Evolutionary conservation across 2,888 invertebrate genomes (phyloP).

Genomic region (Gandaritis pyraliata): DNA sequence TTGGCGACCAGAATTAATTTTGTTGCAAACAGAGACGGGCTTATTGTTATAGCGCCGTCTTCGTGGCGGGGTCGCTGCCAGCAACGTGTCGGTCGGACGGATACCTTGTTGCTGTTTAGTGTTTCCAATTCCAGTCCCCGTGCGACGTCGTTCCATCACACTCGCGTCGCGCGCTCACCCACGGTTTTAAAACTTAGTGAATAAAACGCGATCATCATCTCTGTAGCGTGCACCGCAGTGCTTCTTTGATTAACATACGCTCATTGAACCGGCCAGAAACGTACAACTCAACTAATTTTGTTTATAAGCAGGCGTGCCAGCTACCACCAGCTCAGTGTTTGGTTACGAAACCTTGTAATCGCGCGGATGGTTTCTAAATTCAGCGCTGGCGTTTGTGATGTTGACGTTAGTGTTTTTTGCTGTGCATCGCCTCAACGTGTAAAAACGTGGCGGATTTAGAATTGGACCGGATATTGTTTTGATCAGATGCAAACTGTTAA

Average conservation of each 20-base stretch:
- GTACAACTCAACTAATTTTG: constrained; percentile 58
- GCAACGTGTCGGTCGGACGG: constrained; percentile 49
- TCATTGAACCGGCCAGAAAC: constrained; percentile 54
- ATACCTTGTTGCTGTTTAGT: constrained; percentile 68
- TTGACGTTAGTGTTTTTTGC: constrained; percentile 60
- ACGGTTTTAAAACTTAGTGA: constrained; percentile 15
- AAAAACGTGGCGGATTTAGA: constrained; percentile 43
- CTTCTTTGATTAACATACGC: constrained; percentile 58
- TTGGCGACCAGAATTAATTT: constrained; percentile 48
- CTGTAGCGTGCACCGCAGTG: constrained; percentile 42
- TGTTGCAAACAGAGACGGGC: constrained; percentile 26
- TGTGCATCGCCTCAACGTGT: constrained; percentile 50
- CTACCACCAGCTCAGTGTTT: constrained; percentile 62
- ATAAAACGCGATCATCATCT: constrained; percentile 40
- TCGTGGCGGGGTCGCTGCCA: constrained; percentile 53
- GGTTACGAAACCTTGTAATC: constrained; percentile 70
- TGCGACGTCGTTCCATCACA: constrained; percentile 58
- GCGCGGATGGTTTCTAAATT: constrained; percentile 75
- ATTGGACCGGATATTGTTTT: constrained; percentile 44
- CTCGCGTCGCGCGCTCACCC: constrained; percentile 54
- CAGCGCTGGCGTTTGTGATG: constrained; percentile 65
- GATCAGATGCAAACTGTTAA: constrained; percentile 75
- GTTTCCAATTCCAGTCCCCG: constrained; percentile 61
- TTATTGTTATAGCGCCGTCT: constrained; percentile 47
- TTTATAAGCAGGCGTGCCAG: constrained; percentile 69